phyloP scores from a whole-genome alignment of 1,140 invertebrate genomes.

The Linepithema humile region DNA sequence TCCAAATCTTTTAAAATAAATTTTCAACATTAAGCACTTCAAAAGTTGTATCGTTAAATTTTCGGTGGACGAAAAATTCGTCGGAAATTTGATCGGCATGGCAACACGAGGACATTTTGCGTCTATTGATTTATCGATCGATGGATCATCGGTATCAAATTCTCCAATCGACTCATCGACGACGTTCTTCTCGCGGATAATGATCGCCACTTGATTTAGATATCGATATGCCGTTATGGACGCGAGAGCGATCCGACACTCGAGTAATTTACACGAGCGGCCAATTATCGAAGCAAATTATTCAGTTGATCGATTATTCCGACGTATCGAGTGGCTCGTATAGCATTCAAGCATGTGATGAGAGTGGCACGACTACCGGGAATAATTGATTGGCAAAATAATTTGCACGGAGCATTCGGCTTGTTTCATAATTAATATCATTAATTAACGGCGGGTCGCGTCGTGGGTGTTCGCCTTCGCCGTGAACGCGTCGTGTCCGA shows the following conservation, averaged over 20 bases:
- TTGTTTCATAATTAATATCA: slow-evolving; percentile 44
- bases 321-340: slow-evolving; percentile 53
- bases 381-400: slow-evolving; percentile 58
- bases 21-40: too few species aligned
- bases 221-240: slow-evolving; percentile 25
- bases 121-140: background rate
- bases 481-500: background rate
- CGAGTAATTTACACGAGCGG: slow-evolving; percentile 49
- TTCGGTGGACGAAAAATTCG: too few species aligned
- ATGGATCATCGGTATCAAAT: too few species aligned
- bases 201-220: slow-evolving; percentile 7
- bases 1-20: too few species aligned
- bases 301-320: slow-evolving; percentile 52
- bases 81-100: background rate
- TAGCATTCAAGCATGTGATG: slow-evolving; percentile 44
- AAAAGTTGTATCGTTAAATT: too few species aligned
- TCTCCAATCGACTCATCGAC: background rate
- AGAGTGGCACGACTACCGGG: slow-evolving; percentile 36
- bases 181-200: background rate
- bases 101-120: background rate
- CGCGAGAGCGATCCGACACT: slow-evolving; percentile 59
- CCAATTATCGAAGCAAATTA: slow-evolving; percentile 52
- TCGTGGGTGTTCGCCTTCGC: background rate
- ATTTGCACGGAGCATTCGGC: slow-evolving; percentile 23
- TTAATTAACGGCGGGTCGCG: slow-evolving; percentile 28